Percentiles rank a stretch among this genome's conserved stretches.
Evolutionary conservation across 2,113 vertebrate genomes (phyloP).

Genomic region (Perca fluviatilis): DNA sequence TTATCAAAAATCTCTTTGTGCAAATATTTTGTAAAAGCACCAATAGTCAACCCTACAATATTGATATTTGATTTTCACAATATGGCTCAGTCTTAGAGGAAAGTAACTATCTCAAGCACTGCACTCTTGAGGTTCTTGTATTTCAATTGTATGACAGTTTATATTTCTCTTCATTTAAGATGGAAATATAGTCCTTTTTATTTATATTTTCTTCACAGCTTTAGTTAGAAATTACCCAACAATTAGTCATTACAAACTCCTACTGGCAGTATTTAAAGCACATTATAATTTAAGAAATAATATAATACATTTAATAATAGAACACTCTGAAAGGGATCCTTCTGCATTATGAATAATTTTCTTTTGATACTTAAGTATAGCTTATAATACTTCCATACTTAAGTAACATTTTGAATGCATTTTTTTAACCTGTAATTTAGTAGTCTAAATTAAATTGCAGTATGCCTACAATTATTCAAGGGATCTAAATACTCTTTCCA

Average conservation of each 20-base stretch:
- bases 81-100: too few relatives aligned
- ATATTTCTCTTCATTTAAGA: not conserved
- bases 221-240: not conserved
- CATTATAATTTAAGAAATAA: not conserved
- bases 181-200: not conserved
- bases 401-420: not conserved
- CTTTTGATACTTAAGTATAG: not conserved
- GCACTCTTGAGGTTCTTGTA: not conserved
- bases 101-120: not conserved
- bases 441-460: too few relatives aligned
- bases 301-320: not conserved
- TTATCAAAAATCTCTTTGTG: too few relatives aligned
- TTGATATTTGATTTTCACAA: too few relatives aligned
- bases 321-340: not conserved
- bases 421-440: not conserved
- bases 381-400: not conserved
- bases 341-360: not conserved
- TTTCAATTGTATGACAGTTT: not conserved
- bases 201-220: not conserved
- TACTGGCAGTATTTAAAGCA: not conserved
- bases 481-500: not conserved
- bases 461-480: not conserved
- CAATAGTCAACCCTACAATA: too few relatives aligned
- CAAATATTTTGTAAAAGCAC: too few relatives aligned
- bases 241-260: not conserved